These are phyloP conservation scores for Monodelphis domestica DNA, from an alignment of 2,797 vertebrate genomes.

Conservation along the genomic window DNA sequence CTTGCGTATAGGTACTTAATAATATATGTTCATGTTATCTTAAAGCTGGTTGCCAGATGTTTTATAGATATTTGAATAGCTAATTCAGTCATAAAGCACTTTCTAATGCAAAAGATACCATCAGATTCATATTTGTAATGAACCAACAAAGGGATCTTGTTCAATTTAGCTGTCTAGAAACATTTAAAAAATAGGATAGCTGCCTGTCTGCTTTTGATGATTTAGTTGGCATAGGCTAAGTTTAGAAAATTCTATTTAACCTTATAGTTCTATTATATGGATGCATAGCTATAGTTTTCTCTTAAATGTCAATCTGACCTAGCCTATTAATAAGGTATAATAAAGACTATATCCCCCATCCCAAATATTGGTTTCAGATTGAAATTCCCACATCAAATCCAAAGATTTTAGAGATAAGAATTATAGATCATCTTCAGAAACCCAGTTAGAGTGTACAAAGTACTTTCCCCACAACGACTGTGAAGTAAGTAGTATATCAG, in stretches of 20 bases:
- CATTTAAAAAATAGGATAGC: constrained; percentile 42
- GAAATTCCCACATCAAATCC: not conserved
- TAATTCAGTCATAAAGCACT: constrained; percentile 32
- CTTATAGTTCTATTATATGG: not conserved
- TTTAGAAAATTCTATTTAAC: not conserved
- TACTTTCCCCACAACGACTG: not conserved
- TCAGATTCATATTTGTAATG: not conserved
- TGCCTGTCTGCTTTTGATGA: not conserved
- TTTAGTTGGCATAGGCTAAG: not conserved
- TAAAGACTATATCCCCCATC: not conserved
- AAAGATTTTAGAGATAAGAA: not conserved
- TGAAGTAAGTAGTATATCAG: not conserved
- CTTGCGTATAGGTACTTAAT: not conserved
- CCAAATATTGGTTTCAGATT: not conserved
- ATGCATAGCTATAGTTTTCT: not conserved
- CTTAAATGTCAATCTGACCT: constrained; percentile 6
- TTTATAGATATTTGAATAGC: constrained; percentile 37
- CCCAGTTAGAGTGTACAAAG: not conserved
- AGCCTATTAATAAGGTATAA: not conserved
- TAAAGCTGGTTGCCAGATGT: constrained; percentile 10
- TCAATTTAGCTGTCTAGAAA: constrained; percentile 46
- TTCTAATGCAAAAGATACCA: not conserved
- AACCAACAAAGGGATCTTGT: not conserved
- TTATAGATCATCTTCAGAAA: not conserved
- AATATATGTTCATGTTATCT: not conserved